These are phyloP conservation scores for Gnatocerus cornutus DNA, from an alignment of 2,888 invertebrate genomes.

Conservation along the genomic window DNA sequence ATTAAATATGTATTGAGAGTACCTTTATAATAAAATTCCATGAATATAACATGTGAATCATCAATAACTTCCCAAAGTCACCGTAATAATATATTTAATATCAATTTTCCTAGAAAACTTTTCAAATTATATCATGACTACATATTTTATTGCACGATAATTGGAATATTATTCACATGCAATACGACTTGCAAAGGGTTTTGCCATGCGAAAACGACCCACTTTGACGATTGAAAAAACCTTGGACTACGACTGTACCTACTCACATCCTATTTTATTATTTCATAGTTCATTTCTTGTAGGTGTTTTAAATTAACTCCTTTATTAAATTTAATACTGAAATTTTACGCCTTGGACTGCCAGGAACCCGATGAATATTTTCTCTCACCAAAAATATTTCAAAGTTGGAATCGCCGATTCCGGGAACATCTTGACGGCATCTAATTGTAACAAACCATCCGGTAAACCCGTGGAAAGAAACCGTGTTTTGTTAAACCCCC, in stretches of 20 bases:
- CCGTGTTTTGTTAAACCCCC: too few species aligned
- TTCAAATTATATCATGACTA: conserved; percentile 50
- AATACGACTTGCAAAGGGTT: conserved; percentile 25
- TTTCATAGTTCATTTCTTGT: conserved; percentile 2
- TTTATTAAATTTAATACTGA: conserved; percentile 6
- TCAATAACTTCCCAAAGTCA: conserved; percentile 49
- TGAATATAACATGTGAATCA: conserved; percentile 47
- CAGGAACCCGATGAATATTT: too few species aligned
- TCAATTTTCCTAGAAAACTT: conserved; percentile 50
- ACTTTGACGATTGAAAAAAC: conserved; percentile 22
- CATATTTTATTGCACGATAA: conserved; percentile 49
- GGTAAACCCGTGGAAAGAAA: too few species aligned
- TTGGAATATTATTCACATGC: conserved; percentile 53
- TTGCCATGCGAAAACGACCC: conserved; percentile 40
- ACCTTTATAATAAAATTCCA: conserved; percentile 50
- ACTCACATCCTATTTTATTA: conserved; percentile 17
- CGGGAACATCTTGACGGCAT: too few species aligned
- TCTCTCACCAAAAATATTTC: too few species aligned
- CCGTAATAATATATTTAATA: conserved; percentile 49
- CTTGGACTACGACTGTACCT: conserved; percentile 6
- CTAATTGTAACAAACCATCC: too few species aligned
- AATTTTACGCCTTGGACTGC: background rate
- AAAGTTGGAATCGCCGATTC: too few species aligned
- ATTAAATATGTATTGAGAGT: conserved; percentile 48
- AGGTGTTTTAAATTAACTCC: conserved; percentile 12